These are phyloP conservation scores for Gastrophryne carolinensis DNA, from an alignment of 2,797 vertebrate genomes.

Conservation along the genomic window DNA sequence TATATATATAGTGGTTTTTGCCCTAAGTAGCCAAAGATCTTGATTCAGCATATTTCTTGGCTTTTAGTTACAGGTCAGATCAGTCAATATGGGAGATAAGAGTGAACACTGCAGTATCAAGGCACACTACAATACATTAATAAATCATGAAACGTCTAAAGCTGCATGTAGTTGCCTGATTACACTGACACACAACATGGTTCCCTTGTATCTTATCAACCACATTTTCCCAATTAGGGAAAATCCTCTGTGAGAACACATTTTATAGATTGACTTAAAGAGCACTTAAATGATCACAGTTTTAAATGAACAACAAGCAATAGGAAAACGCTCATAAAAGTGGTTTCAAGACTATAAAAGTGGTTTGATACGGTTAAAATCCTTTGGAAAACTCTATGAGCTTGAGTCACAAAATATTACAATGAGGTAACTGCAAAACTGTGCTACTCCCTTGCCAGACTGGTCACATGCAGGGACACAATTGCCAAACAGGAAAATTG, in stretches of 20 bases:
- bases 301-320: background rate
- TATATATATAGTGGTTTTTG: no score
- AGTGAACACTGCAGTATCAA: background rate
- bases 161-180: background rate
- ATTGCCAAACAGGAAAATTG: no score
- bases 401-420: no score
- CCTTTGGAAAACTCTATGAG: background rate
- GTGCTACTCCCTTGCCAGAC: no score
- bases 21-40: no score
- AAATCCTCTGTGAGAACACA: background rate
- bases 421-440: no score
- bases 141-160: conserved; percentile 9
- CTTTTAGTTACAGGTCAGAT: no score
- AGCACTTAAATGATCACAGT: conserved; percentile 4
- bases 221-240: conserved; percentile 27
- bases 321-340: background rate
- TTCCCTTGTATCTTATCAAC: background rate
- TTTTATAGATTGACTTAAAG: conserved; percentile 2
- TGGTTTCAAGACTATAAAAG: background rate
- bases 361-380: background rate
- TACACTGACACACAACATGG: background rate
- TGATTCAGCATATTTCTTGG: no score
- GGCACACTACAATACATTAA: background rate
- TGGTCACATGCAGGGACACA: no score
- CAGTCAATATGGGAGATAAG: no score